A percentile compares a stretch with the other conserved stretches of the same genome.
Evolutionary conservation across 2,888 invertebrate species (phyloP).

Genomic region (Crocallis elinguaria): DNA sequence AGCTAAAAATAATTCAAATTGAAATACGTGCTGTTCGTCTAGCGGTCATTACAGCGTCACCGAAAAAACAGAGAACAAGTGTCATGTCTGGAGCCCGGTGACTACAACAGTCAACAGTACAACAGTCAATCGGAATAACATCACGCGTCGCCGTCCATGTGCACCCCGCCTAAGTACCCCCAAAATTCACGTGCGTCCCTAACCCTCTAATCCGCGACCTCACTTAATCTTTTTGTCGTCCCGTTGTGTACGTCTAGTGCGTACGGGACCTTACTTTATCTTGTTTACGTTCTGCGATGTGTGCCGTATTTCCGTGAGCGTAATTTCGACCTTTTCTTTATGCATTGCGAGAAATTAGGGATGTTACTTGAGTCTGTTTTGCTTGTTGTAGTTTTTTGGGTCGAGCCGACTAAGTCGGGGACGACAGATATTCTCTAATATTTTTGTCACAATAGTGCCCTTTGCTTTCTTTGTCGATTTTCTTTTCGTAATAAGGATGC

Average conservation of each 20-base stretch:
- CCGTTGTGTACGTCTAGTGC: constrained; percentile 39
- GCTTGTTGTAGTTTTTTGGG: constrained; percentile 16
- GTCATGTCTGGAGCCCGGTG: too few species aligned
- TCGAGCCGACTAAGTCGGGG: not conserved
- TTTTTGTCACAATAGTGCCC: not conserved
- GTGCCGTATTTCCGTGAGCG: constrained; percentile 34
- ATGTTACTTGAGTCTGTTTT: constrained; percentile 17
- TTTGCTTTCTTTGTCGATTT: not conserved
- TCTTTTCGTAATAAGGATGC: not conserved
- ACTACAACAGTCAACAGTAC: too few species aligned
- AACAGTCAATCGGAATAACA: too few species aligned
- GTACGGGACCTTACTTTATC: constrained; percentile 45
- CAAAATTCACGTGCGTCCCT: constrained; percentile 32
- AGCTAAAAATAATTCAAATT: too few species aligned
- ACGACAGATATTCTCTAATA: not conserved
- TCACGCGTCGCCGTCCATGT: not conserved
- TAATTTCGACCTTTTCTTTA: constrained; percentile 40
- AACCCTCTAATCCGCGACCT: constrained; percentile 50
- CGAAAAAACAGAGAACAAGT: too few species aligned
- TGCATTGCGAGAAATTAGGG: constrained; percentile 40
- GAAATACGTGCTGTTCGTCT: too few species aligned
- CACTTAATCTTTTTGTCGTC: constrained; percentile 55
- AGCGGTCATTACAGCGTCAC: too few species aligned
- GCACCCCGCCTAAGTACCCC: constrained; percentile 20
- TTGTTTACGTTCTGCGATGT: constrained; percentile 39